Conservation (phyloP, 2,113 vertebrate species). For the Dinomys branickii region DNA sequence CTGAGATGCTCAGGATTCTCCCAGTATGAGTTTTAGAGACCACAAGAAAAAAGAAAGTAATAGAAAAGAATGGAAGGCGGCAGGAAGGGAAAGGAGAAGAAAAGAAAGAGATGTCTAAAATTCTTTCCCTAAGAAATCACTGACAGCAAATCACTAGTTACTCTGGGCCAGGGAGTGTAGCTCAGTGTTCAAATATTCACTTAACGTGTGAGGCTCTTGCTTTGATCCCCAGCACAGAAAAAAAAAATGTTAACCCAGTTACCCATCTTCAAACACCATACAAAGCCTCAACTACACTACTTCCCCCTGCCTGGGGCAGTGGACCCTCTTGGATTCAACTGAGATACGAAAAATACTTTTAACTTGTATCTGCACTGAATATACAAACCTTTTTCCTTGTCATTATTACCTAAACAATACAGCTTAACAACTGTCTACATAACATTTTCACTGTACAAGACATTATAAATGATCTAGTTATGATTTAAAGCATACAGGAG, state of each 20-base stretch:
- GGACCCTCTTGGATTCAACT: neutral
- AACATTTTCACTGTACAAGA: neutral
- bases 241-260: neutral
- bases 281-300: neutral
- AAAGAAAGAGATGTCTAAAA: neutral
- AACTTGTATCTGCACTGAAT: neutral
- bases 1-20: neutral
- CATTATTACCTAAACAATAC: neutral
- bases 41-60: neutral
- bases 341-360: neutral
- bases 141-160: neutral
- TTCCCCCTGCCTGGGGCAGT: neutral
- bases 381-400: neutral
- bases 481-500: neutral
- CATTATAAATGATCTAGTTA: neutral
- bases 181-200: neutral
- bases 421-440: neutral
- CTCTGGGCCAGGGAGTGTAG: neutral
- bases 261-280: neutral
- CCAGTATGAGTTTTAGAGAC: neutral
- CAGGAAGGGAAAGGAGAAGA: no score
- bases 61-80: neutral
- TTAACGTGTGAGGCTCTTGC: neutral
- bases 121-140: slow-evolving; percentile 5
- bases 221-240: neutral